A percentile compares a stretch with the other conserved stretches of the same genome.
Conservation (phyloP, 1,140 invertebrate species). For the Macrobrachium rosenbergii region DNA sequence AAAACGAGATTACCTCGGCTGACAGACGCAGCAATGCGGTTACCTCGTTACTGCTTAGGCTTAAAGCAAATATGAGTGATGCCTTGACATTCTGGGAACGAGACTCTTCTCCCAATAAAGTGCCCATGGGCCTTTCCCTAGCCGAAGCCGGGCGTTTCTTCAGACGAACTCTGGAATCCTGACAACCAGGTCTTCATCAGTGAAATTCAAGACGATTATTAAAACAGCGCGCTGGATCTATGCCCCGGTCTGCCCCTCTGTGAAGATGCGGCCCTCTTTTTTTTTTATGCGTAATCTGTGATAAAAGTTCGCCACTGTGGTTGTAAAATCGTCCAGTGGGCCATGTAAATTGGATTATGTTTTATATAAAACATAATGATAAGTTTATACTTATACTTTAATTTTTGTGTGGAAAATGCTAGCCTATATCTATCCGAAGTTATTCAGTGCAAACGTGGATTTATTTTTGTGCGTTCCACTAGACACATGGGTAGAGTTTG, state of each 20-base stretch:
- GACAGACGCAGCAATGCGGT: background rate
- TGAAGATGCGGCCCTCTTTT: background rate
- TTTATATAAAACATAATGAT: too few relatives aligned
- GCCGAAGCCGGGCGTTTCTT: background rate
- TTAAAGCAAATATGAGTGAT: background rate
- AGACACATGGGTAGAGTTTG: too few relatives aligned
- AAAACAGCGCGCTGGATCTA: slow-evolving; percentile 12
- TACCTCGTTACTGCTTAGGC: background rate
- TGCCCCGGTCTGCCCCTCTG: background rate
- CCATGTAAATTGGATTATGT: too few relatives aligned
- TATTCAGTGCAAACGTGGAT: too few relatives aligned
- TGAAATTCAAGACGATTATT: slow-evolving; percentile 62
- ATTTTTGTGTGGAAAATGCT: too few relatives aligned
- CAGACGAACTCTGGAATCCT: slow-evolving; percentile 35
- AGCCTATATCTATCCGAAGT: too few relatives aligned
- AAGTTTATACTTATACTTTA: too few relatives aligned
- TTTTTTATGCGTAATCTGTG: too few relatives aligned
- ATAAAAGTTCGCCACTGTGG: too few relatives aligned
- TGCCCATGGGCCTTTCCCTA: background rate
- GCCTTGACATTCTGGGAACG: too few relatives aligned
- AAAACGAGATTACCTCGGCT: background rate
- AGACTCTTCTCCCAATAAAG: background rate
- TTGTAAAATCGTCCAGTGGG: too few relatives aligned
- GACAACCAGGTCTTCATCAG: slow-evolving; percentile 45
- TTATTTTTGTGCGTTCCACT: too few relatives aligned